Evolutionary conservation across 2,888 invertebrate species (phyloP).

Genomic region (Cephus nigrinus): DNA sequence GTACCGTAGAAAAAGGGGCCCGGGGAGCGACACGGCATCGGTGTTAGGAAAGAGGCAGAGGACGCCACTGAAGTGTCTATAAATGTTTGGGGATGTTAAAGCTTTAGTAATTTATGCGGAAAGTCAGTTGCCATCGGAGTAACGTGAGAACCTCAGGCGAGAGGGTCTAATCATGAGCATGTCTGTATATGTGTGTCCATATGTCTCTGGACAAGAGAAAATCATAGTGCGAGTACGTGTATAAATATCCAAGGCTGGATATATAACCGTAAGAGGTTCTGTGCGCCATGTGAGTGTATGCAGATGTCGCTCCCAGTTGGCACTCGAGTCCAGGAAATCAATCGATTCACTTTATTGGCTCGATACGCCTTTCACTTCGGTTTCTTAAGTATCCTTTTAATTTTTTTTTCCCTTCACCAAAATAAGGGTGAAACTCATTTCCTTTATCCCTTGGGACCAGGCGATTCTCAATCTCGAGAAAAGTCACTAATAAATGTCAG

Average conservation of each 20-base stretch:
- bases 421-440: too few species aligned
- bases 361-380: background rate
- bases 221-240: too few species aligned
- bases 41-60: constrained; percentile 27
- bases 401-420: too few species aligned
- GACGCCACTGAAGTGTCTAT: constrained; percentile 33
- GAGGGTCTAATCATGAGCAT: too few species aligned
- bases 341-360: constrained; percentile 22
- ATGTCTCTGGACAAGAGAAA: too few species aligned
- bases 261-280: constrained; percentile 19
- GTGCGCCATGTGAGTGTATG: constrained; percentile 39
- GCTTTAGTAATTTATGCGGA: constrained; percentile 52
- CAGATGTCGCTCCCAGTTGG: constrained; percentile 42
- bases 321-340: constrained; percentile 21
- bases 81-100: constrained; percentile 35
- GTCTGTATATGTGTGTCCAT: too few species aligned
- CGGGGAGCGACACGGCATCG: constrained; percentile 13
- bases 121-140: constrained; percentile 52
- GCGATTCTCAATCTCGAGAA: too few species aligned
- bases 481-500: too few species aligned
- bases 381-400: background rate
- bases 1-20: background rate
- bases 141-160: constrained; percentile 49
- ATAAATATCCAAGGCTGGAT: too few species aligned
- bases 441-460: too few species aligned